Evolutionary conservation across 2,888 invertebrate species (phyloP).

Genomic region (Dione juno): DNA sequence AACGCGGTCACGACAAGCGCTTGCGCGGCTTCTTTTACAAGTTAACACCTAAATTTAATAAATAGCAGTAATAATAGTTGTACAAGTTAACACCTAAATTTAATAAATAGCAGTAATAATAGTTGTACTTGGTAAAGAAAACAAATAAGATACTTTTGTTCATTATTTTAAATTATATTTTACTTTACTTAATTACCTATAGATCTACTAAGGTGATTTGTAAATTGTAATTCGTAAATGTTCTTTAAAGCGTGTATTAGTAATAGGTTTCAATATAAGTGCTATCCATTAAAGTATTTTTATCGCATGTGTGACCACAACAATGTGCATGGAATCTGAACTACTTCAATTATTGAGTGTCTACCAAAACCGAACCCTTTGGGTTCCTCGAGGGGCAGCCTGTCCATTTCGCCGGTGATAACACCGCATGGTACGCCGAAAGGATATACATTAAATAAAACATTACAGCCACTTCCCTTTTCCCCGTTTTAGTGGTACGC

Average conservation of each 20-base stretch:
- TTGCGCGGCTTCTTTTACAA: slow-evolving; percentile 40
- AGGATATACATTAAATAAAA: slow-evolving; percentile 68
- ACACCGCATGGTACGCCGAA: slow-evolving; percentile 66
- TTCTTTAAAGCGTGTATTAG: slow-evolving; percentile 79
- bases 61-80: slow-evolving; percentile 57
- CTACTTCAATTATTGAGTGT: slow-evolving; percentile 83
- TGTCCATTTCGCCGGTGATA: slow-evolving; percentile 77
- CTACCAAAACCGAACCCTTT: slow-evolving; percentile 76
- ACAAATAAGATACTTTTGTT: neutral
- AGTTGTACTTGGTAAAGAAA: slow-evolving; percentile 52
- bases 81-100: slow-evolving; percentile 44
- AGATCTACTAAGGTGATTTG: too few species aligned
- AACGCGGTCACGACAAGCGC: slow-evolving; percentile 31
- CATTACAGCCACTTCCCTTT: slow-evolving; percentile 58
- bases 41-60: slow-evolving; percentile 37
- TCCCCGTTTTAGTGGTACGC: slow-evolving; percentile 53
- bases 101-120: slow-evolving; percentile 50
- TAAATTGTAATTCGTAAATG: slow-evolving; percentile 52
- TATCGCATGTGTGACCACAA: slow-evolving; percentile 71
- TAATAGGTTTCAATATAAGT: slow-evolving; percentile 81
- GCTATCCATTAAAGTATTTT: slow-evolving; percentile 68
- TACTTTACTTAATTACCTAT: too few species aligned
- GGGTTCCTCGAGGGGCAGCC: slow-evolving; percentile 76
- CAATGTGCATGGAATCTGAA: slow-evolving; percentile 79
- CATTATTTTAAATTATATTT: too few species aligned